phyloP scores from a whole-genome alignment of 2,113 vertebrate genomes.

The Pao palembangensis region DNA sequence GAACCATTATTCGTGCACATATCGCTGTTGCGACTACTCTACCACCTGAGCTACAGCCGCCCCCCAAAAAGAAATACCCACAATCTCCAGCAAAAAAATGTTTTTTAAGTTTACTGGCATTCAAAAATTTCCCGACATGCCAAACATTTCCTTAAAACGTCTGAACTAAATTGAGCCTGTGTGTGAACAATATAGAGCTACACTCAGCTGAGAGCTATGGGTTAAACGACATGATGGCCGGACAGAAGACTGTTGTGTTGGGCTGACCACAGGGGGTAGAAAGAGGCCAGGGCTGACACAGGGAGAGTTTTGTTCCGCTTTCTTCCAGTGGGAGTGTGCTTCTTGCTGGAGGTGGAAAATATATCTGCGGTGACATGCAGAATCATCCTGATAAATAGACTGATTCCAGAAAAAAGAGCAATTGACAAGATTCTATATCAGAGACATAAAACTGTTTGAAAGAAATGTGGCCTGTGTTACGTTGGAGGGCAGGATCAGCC shows the following conservation, averaged over 20 bases:
- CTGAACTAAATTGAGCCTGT: neutral
- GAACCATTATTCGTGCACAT: too few relatives aligned
- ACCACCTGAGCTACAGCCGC: too few relatives aligned
- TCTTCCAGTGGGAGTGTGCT: neutral
- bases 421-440: neutral
- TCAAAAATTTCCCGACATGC: too few relatives aligned
- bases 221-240: conserved; percentile 51
- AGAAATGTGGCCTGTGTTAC: conserved; percentile 23
- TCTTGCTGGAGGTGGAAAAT: conserved; percentile 7
- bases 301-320: conserved; percentile 43
- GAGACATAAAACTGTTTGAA: neutral
- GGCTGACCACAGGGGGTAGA: conserved; percentile 41
- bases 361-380: neutral
- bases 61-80: too few relatives aligned
- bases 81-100: too few relatives aligned
- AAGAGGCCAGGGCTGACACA: conserved; percentile 45
- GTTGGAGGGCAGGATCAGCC: conserved; percentile 42
- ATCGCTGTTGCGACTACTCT: too few relatives aligned
- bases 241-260: conserved; percentile 52
- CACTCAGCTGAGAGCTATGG: conserved; percentile 34
- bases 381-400: neutral
- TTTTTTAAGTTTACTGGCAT: too few relatives aligned
- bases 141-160: neutral
- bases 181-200: conserved; percentile 14
- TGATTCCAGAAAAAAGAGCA: neutral